Conservation (phyloP, 2,113 vertebrate species). For the Rafetus swinhoei region DNA sequence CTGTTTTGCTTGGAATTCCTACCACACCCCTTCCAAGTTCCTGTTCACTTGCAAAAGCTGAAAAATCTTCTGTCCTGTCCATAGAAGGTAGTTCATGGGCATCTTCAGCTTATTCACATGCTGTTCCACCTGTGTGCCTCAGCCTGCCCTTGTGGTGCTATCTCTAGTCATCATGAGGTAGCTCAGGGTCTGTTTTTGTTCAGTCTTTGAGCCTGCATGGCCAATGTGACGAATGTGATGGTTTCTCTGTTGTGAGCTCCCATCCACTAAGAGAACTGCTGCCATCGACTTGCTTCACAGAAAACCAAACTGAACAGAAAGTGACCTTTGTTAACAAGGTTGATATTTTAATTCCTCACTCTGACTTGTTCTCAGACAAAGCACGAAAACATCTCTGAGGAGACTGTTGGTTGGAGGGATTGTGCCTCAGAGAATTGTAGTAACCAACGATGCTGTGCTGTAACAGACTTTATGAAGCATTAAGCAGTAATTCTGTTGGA, state of each 20-base stretch:
- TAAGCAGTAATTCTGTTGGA: conserved; percentile 2
- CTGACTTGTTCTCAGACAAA: background rate
- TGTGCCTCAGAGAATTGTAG: background rate
- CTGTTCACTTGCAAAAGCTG: background rate
- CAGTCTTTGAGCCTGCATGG: background rate
- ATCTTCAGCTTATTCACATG: background rate
- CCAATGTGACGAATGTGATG: background rate
- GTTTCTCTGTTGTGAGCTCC: background rate
- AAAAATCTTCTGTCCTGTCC: background rate
- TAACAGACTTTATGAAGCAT: background rate
- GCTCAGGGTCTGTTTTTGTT: background rate
- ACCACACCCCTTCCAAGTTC: background rate
- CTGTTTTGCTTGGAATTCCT: background rate
- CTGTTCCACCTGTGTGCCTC: fast-evolving
- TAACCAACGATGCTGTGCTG: background rate
- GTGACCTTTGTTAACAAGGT: background rate
- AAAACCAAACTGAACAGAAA: background rate
- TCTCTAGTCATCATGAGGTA: background rate
- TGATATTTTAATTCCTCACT: background rate
- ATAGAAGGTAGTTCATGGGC: background rate
- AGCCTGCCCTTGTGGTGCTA: background rate
- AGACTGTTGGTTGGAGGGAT: background rate
- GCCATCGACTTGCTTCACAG: background rate
- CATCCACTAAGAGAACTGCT: background rate
- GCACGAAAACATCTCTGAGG: background rate